Evolutionary conservation across 1,140 invertebrate species (phyloP), one percentile per base, ranked within the genome.

Genomic region (Danaus melanippus): DNA sequence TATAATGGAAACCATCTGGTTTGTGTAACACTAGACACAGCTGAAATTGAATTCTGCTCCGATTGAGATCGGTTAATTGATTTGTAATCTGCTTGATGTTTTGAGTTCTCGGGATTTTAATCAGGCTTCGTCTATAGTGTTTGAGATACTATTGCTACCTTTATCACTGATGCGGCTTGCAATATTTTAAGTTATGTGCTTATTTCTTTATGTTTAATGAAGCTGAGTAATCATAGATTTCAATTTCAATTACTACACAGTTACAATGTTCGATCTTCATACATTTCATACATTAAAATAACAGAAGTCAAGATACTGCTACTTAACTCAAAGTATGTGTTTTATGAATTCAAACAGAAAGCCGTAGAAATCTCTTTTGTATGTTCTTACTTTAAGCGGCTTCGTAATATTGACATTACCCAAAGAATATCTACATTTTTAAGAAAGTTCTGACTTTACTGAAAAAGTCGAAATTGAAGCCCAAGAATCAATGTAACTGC

Each of bases 1-100:
- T 32, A 7, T 32, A 32, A 32, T 32, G 21, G 21, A 32, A 32
- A 32, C 21, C 21, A 32, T 32, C 49, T 50, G 42, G 49, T 61
- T 57, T 61, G 50, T 61, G 44, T 61, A 57, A 50, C 59, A 62
- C 60, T 62, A 58, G 50, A 57, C 15, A 46, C 41, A 12, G 50
- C 54, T 53, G 50, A 58, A 58, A 61, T 53, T 53, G 55, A 51
- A 57, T 57, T 50, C 50, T 57, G 57, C 57, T 62, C 53, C 50
- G 50, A 62, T 53, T 53, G 50, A 50, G 32, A 53, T 53, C 46
- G 42, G 50, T 57, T 57, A 57, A 62, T 57, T 57, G 60, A 57
- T 57, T 57, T 46, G 54, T 62, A 53, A 62, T 62, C 58, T 52
- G 41, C 32, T 44, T 41, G 46, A 46, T 53, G 43, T 55, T 43